These are phyloP conservation scores for Drosophila burlai DNA, from an alignment of 1,140 invertebrate genomes.

Conservation along the genomic window DNA sequence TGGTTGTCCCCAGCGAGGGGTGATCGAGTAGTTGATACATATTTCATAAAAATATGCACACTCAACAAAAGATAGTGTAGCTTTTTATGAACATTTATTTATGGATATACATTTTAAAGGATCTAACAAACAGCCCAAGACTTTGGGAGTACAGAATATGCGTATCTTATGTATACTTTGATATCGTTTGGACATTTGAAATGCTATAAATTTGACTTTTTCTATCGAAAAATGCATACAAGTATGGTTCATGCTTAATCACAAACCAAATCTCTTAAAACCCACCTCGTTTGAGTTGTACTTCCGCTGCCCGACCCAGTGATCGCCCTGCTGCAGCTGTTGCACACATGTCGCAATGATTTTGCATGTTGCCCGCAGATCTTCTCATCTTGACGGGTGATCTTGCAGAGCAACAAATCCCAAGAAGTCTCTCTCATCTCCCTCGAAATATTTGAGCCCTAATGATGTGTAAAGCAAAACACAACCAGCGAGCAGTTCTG, in stretches of 20 bases:
- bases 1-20: constrained; percentile 1
- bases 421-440: constrained; percentile 20
- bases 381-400: constrained; percentile 22
- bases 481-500: not conserved
- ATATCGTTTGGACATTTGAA: too few relatives aligned
- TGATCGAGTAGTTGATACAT: not conserved
- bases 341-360: constrained; percentile 60
- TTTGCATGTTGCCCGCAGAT: constrained; percentile 40
- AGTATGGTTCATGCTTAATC: not conserved
- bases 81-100: not conserved
- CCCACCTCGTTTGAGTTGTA: constrained; percentile 14
- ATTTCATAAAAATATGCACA: not conserved
- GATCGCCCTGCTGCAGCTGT: constrained; percentile 47
- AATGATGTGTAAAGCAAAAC: constrained; percentile 59
- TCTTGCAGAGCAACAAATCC: constrained; percentile 7
- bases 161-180: too few relatives aligned
- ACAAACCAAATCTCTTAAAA: not conserved
- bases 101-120: too few relatives aligned
- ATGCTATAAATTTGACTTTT: too few relatives aligned
- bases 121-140: not conserved
- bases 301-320: constrained; percentile 17
- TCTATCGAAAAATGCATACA: too few relatives aligned
- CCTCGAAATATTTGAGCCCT: constrained; percentile 38
- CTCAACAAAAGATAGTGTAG: not conserved
- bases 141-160: too few relatives aligned